Percentiles rank a stretch among this genome's conserved stretches.
These are phyloP conservation scores for Eilema caniola DNA, from an alignment of 2,888 invertebrate species.

Conservation along the genomic window DNA sequence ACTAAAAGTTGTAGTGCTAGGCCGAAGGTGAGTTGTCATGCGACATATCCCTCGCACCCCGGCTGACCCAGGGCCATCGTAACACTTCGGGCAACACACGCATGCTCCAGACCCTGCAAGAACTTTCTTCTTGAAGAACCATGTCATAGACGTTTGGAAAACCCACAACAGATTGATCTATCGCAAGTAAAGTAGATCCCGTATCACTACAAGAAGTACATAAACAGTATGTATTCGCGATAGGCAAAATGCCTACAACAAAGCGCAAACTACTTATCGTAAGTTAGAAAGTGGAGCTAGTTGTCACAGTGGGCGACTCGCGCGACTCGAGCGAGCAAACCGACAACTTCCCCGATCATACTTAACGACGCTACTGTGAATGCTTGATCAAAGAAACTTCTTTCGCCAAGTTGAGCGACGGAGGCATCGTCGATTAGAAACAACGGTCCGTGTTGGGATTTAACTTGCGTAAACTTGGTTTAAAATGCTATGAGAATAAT, in stretches of 20 bases:
- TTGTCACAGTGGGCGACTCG: not conserved
- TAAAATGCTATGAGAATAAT: not conserved
- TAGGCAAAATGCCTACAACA: constrained; percentile 10
- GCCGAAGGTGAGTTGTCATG: too few species aligned
- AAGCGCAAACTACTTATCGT: constrained; percentile 10
- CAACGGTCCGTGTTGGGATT: not conserved
- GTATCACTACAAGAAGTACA: not conserved
- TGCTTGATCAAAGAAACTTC: constrained; percentile 21
- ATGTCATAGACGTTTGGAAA: too few species aligned
- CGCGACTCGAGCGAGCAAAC: constrained; percentile 2
- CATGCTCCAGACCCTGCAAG: too few species aligned
- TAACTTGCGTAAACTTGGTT: not conserved
- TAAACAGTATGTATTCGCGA: not conserved
- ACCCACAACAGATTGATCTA: too few species aligned
- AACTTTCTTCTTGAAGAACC: too few species aligned
- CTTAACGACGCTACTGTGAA: constrained; percentile 16
- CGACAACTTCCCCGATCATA: constrained; percentile 16
- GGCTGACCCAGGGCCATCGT: too few species aligned
- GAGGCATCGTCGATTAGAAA: not conserved
- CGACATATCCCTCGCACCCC: too few species aligned
- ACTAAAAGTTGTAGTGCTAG: too few species aligned
- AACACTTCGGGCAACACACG: too few species aligned
- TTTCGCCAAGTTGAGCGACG: not conserved
- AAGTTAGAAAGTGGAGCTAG: not conserved
- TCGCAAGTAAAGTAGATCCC: too few species aligned